These are phyloP conservation scores for Strix uralensis DNA, from an alignment of 2,113 vertebrate species.

Conservation along the genomic window DNA sequence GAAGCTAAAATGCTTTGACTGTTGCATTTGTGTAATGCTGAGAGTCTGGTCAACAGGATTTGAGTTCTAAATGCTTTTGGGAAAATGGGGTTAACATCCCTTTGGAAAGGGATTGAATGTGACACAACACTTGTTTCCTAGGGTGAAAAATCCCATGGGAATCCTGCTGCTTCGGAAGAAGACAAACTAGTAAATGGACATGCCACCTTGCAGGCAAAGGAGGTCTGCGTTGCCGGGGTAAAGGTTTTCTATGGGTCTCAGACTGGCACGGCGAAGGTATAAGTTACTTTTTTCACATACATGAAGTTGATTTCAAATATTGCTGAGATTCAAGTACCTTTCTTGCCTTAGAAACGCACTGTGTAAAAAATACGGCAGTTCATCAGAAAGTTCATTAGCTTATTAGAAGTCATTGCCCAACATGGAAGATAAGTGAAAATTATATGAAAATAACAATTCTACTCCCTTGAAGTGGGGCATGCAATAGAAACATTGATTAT, in stretches of 20 bases:
- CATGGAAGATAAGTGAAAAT: neutral
- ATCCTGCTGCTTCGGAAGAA: neutral
- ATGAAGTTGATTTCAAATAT: neutral
- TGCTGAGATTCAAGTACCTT: fast-evolving
- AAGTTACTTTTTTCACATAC: neutral
- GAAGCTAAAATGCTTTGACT: neutral
- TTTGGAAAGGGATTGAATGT: neutral
- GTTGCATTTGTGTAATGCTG: neutral
- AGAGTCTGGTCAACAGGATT: neutral
- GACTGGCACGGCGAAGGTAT: constrained; percentile 92
- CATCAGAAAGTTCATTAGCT: neutral
- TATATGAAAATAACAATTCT: neutral
- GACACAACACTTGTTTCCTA: neutral
- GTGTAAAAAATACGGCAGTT: neutral
- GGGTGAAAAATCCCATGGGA: neutral
- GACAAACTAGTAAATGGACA: constrained; percentile 6
- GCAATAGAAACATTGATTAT: neutral
- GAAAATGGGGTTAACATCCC: neutral
- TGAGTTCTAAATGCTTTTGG: neutral
- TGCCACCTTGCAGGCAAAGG: neutral
- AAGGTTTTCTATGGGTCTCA: constrained; percentile 93
- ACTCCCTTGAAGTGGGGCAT: neutral
- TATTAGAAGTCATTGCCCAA: neutral
- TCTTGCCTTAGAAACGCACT: neutral
- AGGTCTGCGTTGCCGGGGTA: constrained; percentile 76